phyloP scores from a whole-genome alignment of 2,797 vertebrate species.

The Yasuhikotakia modesta region DNA sequence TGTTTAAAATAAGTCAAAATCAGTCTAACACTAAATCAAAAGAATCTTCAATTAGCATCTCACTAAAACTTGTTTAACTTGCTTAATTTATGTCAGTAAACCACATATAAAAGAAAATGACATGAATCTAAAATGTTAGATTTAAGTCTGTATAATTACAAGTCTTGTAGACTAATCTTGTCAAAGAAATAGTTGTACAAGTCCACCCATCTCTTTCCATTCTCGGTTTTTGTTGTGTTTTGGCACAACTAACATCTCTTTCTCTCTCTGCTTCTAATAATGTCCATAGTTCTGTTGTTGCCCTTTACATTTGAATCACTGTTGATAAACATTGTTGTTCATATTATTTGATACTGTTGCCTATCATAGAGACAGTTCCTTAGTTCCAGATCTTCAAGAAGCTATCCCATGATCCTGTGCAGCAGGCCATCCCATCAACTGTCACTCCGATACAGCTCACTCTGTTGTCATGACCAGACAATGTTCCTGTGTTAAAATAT shows the following conservation, averaged over 20 bases:
- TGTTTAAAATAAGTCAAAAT: constrained; percentile 30
- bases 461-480: constrained; percentile 94
- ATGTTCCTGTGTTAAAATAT: constrained; percentile 68
- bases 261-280: too few relatives aligned
- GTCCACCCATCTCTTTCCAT: too few relatives aligned
- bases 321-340: too few relatives aligned
- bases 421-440: constrained; percentile 84
- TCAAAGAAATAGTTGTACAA: too few relatives aligned
- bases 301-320: too few relatives aligned
- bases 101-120: constrained; percentile 50
- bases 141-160: constrained; percentile 7
- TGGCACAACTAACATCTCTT: too few relatives aligned
- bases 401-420: constrained; percentile 97
- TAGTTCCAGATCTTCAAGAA: constrained; percentile 98
- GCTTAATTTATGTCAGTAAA: constrained; percentile 26
- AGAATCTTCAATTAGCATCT: constrained; percentile 24
- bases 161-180: constrained; percentile 25
- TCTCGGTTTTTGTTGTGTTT: too few relatives aligned
- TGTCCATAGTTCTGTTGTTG: too few relatives aligned
- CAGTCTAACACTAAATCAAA: constrained; percentile 20
- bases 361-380: too few relatives aligned
- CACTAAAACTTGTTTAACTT: constrained; percentile 27
- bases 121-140: constrained; percentile 29
- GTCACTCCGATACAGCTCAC: constrained; percentile 95
- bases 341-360: too few relatives aligned